Conservation (phyloP, 2,113 vertebrate species). For the Sylvilagus bachmani region DNA sequence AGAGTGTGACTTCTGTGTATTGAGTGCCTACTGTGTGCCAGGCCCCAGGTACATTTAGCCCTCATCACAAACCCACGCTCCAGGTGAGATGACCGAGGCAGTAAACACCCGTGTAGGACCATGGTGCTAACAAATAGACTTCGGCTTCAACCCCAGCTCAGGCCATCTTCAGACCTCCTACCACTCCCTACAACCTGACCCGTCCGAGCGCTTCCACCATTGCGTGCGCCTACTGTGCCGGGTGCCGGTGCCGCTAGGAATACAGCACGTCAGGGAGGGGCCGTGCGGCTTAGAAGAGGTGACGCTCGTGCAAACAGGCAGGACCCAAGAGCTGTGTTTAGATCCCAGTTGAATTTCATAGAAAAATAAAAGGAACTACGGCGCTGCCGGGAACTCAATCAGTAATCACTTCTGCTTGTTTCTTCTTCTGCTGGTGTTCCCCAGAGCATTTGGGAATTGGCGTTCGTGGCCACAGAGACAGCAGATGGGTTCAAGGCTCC, state of each 20-base stretch:
- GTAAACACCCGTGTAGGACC: too few species aligned
- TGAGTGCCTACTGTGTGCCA: rapidly evolving
- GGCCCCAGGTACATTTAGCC: background rate
- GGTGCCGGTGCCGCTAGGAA: rapidly evolving
- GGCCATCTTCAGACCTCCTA: background rate
- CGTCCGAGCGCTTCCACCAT: rapidly evolving
- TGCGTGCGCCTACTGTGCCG: background rate
- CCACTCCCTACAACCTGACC: rapidly evolving
- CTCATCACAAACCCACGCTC: rapidly evolving
- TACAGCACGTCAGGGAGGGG: rapidly evolving
- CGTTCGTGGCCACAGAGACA: background rate
- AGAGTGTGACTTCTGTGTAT: rapidly evolving
- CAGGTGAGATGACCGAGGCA: background rate
- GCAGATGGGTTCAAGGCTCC: background rate
- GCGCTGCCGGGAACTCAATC: rapidly evolving
- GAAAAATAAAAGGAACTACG: too few species aligned
- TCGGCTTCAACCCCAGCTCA: too few species aligned
- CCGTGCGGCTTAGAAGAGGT: background rate
- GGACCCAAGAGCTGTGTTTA: rapidly evolving
- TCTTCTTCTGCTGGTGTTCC: background rate
- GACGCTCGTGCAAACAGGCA: background rate
- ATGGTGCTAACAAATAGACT: rapidly evolving
- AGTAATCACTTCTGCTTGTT: rapidly evolving
- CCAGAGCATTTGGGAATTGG: rapidly evolving
- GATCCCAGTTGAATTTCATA: rapidly evolving